Evolutionary conservation across 2,888 invertebrate species (phyloP).

Genomic region (Pollenia amentaria): DNA sequence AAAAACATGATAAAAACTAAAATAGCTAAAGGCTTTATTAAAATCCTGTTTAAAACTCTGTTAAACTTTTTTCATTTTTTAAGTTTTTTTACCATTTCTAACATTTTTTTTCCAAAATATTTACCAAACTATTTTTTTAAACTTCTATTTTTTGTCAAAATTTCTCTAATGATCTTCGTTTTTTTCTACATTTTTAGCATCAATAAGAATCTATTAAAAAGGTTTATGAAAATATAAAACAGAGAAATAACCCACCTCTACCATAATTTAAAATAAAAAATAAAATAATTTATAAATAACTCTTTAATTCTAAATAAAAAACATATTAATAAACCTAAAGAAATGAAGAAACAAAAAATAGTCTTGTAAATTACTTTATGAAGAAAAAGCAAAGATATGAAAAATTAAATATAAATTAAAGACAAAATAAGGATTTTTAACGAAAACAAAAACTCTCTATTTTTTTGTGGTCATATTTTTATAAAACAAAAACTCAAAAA

Average conservation of each 20-base stretch:
- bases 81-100: background rate
- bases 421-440: conserved; percentile 51
- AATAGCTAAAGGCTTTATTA: no score
- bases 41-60: no score
- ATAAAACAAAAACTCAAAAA: conserved; percentile 51
- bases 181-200: conserved; percentile 24
- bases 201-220: conserved; percentile 66
- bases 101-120: background rate
- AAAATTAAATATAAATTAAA: conserved; percentile 25
- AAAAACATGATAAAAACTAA: no score
- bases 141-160: background rate
- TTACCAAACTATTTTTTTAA: background rate
- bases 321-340: conserved; percentile 33
- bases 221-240: conserved; percentile 49
- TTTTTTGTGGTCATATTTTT: conserved; percentile 73
- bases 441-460: conserved; percentile 52
- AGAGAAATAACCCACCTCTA: conserved; percentile 83
- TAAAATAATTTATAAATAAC: conserved; percentile 50
- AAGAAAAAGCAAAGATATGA: conserved; percentile 20
- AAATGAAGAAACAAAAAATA: conserved; percentile 15
- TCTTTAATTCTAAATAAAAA: conserved; percentile 45
- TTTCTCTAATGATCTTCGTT: conserved; percentile 78
- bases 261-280: conserved; percentile 76
- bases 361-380: conserved; percentile 45
- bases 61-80: background rate